phyloP scores from a whole-genome alignment of 2,888 invertebrate species.

The Campoplex nolae region DNA sequence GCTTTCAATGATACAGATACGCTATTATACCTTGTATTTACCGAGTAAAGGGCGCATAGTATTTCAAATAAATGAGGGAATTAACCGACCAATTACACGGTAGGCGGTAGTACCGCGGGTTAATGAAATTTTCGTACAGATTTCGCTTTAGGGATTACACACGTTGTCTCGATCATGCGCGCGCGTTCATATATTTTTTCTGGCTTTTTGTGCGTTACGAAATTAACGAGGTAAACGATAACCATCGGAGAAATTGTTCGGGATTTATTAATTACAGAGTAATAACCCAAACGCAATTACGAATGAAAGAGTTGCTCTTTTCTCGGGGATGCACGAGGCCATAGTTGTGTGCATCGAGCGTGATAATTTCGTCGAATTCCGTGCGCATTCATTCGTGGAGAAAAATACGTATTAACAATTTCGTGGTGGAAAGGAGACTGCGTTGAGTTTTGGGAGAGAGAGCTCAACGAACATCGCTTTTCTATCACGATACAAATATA shows the following conservation, averaged over 20 bases:
- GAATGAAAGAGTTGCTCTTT: background rate
- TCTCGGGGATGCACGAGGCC: background rate
- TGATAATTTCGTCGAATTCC: background rate
- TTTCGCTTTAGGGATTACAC: conserved; percentile 52
- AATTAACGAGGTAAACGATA: background rate
- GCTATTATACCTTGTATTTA: conserved; percentile 43
- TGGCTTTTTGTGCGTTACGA: background rate
- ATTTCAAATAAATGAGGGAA: conserved; percentile 66
- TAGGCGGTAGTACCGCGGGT: conserved; percentile 41
- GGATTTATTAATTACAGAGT: background rate
- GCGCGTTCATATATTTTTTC: background rate
- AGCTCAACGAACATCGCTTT: background rate
- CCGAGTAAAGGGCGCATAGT: conserved; percentile 31
- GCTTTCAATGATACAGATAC: conserved; percentile 8
- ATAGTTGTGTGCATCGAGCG: too few relatives aligned
- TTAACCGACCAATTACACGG: conserved; percentile 63
- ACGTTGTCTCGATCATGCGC: conserved; percentile 9
- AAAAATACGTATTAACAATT: background rate
- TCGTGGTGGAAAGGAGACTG: background rate
- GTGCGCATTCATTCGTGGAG: background rate
- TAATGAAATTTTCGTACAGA: conserved; percentile 63
- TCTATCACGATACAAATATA: background rate
- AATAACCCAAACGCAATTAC: background rate
- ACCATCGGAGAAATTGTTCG: background rate
- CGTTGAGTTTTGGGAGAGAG: too few relatives aligned